Evolutionary conservation across 2,113 vertebrate genomes (phyloP).

Genomic region (Bostrychus sinensis): DNA sequence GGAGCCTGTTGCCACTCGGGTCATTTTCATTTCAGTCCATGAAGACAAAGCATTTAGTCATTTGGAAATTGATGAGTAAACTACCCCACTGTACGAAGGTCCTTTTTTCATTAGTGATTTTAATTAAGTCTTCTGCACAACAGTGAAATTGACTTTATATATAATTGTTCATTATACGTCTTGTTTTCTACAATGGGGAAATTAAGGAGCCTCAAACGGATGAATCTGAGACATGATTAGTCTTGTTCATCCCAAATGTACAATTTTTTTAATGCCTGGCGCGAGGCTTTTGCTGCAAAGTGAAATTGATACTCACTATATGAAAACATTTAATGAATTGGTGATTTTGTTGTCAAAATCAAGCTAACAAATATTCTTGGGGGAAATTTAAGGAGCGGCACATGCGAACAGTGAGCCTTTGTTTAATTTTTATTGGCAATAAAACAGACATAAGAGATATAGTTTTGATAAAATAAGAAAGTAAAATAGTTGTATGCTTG

Average conservation of each 20-base stretch:
- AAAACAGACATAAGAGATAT: conserved; percentile 14
- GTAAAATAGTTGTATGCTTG: neutral
- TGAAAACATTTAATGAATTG: conserved; percentile 81
- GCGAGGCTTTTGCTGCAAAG: conserved; percentile 73
- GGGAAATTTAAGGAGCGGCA: conserved; percentile 66
- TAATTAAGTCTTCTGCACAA: conserved; percentile 83
- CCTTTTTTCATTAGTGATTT: conserved; percentile 84
- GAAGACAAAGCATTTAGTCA: conserved; percentile 69
- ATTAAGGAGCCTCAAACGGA: conserved; percentile 82
- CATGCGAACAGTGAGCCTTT: conserved; percentile 35
- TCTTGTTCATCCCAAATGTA: conserved; percentile 80
- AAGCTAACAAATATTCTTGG: conserved; percentile 71
- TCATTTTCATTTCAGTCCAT: conserved; percentile 76
- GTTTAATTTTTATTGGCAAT: conserved; percentile 38
- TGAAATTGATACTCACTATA: conserved; percentile 77
- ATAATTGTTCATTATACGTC: conserved; percentile 85
- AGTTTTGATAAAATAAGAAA: neutral
- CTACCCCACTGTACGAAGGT: conserved; percentile 71
- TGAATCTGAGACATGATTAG: conserved; percentile 83
- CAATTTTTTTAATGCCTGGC: conserved; percentile 79
- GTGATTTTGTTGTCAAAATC: conserved; percentile 77
- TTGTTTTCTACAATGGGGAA: conserved; percentile 82
- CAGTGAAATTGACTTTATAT: conserved; percentile 84
- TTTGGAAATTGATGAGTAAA: conserved; percentile 78
- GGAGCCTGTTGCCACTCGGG: conserved; percentile 60